Conservation (phyloP, 2,113 vertebrate genomes). For the Cottus gobio region DNA sequence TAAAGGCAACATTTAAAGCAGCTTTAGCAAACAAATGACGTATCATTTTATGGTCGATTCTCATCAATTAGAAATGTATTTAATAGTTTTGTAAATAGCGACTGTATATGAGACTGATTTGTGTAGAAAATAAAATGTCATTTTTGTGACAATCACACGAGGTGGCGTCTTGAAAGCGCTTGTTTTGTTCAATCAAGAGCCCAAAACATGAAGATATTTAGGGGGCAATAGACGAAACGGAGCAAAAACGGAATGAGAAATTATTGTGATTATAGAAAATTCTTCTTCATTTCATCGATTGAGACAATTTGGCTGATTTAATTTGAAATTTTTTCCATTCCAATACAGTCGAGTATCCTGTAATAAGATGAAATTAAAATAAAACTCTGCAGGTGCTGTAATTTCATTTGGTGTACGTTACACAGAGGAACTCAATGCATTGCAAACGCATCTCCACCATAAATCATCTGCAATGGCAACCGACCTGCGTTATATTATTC, state of each 20-base stretch:
- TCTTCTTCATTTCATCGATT: neutral
- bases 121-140: no score
- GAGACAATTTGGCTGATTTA: neutral
- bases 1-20: neutral
- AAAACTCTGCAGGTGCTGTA: neutral
- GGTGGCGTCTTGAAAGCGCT: no score
- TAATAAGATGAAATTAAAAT: neutral
- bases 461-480: conserved; percentile 55
- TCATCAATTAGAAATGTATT: neutral
- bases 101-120: neutral
- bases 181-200: no score
- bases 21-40: neutral
- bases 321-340: neutral
- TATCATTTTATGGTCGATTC: neutral
- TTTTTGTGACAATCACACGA: no score
- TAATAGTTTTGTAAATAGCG: fast-evolving
- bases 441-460: conserved; percentile 21
- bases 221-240: neutral
- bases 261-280: neutral
- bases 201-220: neutral
- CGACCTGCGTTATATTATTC: conserved; percentile 63
- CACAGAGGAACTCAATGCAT: conserved; percentile 1
- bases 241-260: neutral
- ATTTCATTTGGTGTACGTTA: neutral
- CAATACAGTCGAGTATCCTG: neutral